These are phyloP conservation scores for Meda fulgida DNA, from an alignment of 2,797 vertebrate genomes.

Conservation along the genomic window DNA sequence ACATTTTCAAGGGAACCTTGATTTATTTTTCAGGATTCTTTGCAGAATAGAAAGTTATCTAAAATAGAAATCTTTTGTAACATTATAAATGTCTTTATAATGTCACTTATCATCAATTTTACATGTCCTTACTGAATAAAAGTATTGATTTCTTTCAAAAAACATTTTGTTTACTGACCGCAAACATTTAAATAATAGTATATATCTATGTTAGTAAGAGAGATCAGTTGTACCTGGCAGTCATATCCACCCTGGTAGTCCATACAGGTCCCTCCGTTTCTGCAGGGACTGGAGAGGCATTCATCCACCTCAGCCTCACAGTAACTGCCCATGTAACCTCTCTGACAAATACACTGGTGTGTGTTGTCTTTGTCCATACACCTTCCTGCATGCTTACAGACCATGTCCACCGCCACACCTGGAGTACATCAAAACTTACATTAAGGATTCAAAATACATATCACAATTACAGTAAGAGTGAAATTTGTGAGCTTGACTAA, in stretches of 20 bases:
- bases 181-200: neutral
- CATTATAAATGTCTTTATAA: neutral
- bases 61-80: neutral
- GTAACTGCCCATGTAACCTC: constrained; percentile 90
- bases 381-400: constrained; percentile 85
- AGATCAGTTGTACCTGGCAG: constrained; percentile 79
- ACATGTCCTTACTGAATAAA: neutral
- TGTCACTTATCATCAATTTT: neutral
- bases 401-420: constrained; percentile 78
- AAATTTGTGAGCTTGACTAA: neutral
- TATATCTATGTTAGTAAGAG: no score
- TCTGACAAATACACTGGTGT: constrained; percentile 85
- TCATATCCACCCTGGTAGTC: constrained; percentile 88
- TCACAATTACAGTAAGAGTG: neutral
- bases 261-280: constrained; percentile 87
- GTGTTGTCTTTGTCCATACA: constrained; percentile 82
- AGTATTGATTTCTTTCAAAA: neutral
- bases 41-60: neutral
- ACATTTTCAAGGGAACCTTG: neutral
- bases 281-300: constrained; percentile 90
- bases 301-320: constrained; percentile 87
- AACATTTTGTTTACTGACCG: neutral
- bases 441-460: neutral
- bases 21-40: neutral
- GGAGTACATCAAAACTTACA: constrained; percentile 27